Percentiles rank a stretch among this genome's conserved stretches.
These are phyloP conservation scores for Tenthredo amoena DNA, from an alignment of 2,888 invertebrate genomes.

Conservation along the genomic window DNA sequence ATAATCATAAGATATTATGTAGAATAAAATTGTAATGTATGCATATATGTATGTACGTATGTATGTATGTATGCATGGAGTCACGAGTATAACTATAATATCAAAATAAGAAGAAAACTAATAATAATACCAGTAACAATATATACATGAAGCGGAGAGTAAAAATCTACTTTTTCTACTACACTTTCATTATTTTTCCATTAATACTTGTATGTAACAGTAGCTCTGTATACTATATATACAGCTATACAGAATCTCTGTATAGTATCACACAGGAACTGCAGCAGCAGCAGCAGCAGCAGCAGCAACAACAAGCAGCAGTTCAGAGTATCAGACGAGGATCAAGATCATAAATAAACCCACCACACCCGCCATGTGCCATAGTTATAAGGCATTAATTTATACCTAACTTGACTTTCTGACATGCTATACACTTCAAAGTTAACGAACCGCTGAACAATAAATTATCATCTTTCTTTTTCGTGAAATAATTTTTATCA, in stretches of 20 bases:
- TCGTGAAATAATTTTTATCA: not conserved
- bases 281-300: not conserved
- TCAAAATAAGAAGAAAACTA: not conserved
- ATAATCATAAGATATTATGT: not conserved
- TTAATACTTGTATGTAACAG: not conserved
- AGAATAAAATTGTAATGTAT: not conserved
- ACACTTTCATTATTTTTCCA: not conserved
- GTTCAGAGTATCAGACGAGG: not conserved
- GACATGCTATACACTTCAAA: not conserved
- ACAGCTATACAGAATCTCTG: not conserved
- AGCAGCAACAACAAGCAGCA: not conserved
- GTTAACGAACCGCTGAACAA: not conserved
- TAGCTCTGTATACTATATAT: not conserved
- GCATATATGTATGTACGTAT: not conserved
- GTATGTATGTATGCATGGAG: not conserved
- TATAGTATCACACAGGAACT: constrained; percentile 2
- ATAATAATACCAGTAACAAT: too few relatives aligned
- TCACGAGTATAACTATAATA: not conserved
- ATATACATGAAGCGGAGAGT: not conserved
- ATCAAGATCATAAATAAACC: constrained; percentile 2
- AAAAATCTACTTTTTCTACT: not conserved
- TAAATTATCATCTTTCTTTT: not conserved
- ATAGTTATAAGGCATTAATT: not conserved
- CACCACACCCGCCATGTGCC: constrained; percentile 2
- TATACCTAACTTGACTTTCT: not conserved